Base-by-base conservation (phyloP, 2,113 vertebrate genomes). In the Amphiprion percula region DNA sequence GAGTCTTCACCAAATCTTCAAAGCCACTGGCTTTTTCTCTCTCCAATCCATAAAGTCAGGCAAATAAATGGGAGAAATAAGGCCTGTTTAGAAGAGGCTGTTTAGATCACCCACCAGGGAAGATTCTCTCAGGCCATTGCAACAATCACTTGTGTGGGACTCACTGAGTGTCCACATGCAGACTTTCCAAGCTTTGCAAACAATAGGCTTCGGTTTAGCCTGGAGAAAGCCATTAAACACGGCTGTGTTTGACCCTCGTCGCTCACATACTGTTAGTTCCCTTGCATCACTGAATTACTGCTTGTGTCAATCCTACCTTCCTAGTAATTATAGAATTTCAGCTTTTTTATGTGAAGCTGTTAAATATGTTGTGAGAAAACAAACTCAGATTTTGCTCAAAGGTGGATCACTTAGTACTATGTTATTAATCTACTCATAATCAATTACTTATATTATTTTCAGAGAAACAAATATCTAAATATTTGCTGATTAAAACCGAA, bases 1-100 rank as follows among this genome's bases (percentile, higher is more conserved):
- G 84, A 86, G 85, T 89, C 84, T 79, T 91, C 78, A 74, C 84
- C 87, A 93, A 92, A 95, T 94, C 94, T 95, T 94, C 93, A 95
- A 95, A 94, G 93, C 89, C 75, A 74, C 68, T 82, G 71, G 65
- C 78, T 81, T 88, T 90, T 88, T 87, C 84, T 89, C 85, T 86
- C 63, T 61, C 54, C 87, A 87, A 87, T 91, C 88, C 91, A 90
- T 90, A 84, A 92, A 92, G 80, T 89, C 81, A 85, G 82, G 80
- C 89, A 93, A 93, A 91, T 90, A 91, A 94, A 91, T 64, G 55
- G 62, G 67, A 85, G 83, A 91, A 86, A 83, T 83, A 61, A 86
- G 83, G 80, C 79, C 80, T 84, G 79, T 88, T 90, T 85, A 87
- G 83, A 83, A 28, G 30, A 65, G 66, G 80, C 67, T 80, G 68